phyloP scores from a whole-genome alignment of 2,797 vertebrate species.

The Helicolenus hilgendorfi region DNA sequence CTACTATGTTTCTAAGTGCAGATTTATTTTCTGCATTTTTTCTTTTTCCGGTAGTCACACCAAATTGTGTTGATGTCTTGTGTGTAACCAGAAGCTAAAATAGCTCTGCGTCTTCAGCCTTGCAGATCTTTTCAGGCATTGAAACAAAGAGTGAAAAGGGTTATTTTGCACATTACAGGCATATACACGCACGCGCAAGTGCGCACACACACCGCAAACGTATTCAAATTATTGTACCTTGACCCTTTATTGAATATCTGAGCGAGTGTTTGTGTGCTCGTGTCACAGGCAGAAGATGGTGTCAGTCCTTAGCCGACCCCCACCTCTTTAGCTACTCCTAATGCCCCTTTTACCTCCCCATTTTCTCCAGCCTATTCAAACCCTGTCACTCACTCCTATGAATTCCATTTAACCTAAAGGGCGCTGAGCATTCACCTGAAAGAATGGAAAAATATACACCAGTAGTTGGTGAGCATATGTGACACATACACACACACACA shows the following conservation, averaged over 20 bases:
- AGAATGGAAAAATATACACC: slow-evolving; percentile 77
- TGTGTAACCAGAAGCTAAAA: slow-evolving; percentile 9
- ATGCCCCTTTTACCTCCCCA: slow-evolving; percentile 86
- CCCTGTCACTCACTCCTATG: slow-evolving; percentile 84
- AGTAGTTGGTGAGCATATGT: slow-evolving; percentile 54
- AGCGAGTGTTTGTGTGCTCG: slow-evolving; percentile 50
- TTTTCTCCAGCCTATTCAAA: slow-evolving; percentile 87
- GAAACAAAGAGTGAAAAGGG: slow-evolving; percentile 63
- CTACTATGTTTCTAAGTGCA: not conserved
- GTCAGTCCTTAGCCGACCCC: slow-evolving; percentile 79
- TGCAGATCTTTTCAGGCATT: slow-evolving; percentile 38
- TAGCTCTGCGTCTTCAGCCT: slow-evolving; percentile 8
- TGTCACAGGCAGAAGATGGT: slow-evolving; percentile 75
- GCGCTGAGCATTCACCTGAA: slow-evolving; percentile 73
- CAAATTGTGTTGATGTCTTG: slow-evolving; percentile 18
- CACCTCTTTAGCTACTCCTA: slow-evolving; percentile 79
- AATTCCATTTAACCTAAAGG: slow-evolving; percentile 86
- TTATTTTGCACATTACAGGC: slow-evolving; percentile 32
- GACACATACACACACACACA: slow-evolving; percentile 28
- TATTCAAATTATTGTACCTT: slow-evolving; percentile 66
- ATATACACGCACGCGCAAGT: slow-evolving; percentile 6
- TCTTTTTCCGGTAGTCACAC: not conserved
- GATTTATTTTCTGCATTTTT: not conserved
- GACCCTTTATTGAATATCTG: slow-evolving; percentile 68
- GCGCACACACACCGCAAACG: slow-evolving; percentile 6